Evolutionary conservation across 2,797 vertebrate genomes (phyloP).

Genomic region (Acrocephalus scirpaceus): DNA sequence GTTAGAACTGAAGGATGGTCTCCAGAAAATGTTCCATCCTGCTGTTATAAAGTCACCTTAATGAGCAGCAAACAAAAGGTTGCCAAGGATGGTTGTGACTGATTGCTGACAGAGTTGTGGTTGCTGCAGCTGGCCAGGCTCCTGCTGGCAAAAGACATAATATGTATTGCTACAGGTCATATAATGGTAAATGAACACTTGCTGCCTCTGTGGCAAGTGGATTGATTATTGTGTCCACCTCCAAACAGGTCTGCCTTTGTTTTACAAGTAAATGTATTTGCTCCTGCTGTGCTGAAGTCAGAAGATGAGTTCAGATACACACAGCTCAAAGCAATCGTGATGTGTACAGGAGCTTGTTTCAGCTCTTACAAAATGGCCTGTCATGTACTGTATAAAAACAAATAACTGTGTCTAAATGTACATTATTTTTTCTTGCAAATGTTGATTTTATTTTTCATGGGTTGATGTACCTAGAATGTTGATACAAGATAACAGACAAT

Average conservation of each 20-base stretch:
- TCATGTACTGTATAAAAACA: background rate
- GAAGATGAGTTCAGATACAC: conserved; percentile 27
- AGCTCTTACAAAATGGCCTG: background rate
- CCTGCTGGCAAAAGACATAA: conserved; percentile 63
- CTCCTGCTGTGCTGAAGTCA: conserved; percentile 31
- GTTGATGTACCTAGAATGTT: background rate
- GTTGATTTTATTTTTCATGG: background rate
- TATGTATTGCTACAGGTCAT: conserved; percentile 66
- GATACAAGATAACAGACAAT: background rate
- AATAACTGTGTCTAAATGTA: background rate
- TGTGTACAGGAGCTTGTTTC: background rate
- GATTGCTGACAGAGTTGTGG: conserved; percentile 69
- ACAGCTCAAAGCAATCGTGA: background rate
- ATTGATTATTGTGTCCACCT: conserved; percentile 71
- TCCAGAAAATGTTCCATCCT: conserved; percentile 61
- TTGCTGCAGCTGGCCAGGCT: conserved; percentile 54
- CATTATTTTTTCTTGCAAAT: background rate
- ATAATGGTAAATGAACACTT: conserved; percentile 78
- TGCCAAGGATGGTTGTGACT: conserved; percentile 72
- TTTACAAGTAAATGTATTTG: conserved; percentile 58
- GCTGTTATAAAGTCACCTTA: conserved; percentile 71
- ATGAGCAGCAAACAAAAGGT: conserved; percentile 70
- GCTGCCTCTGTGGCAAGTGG: conserved; percentile 63
- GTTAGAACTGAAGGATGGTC: conserved; percentile 2
- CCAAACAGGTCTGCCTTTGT: conserved; percentile 41